Conservation (phyloP, 2,797 vertebrate species). For the Ctenopoma kingsleyae region DNA sequence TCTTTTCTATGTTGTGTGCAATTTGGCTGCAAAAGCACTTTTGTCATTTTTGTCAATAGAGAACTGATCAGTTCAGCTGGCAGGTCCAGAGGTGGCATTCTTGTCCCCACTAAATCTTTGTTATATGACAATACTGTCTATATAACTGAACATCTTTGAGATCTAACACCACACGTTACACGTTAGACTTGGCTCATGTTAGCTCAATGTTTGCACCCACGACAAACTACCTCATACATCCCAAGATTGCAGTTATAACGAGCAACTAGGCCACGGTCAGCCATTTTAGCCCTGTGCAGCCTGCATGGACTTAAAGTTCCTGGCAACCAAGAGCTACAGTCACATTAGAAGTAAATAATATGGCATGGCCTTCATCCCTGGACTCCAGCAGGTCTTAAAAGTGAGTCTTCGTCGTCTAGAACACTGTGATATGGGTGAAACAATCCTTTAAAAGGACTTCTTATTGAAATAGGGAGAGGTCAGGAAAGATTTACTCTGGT, state of each 20-base stretch:
- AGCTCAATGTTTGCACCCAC: constrained; percentile 8
- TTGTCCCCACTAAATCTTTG: neutral
- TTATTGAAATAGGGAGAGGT: constrained; percentile 26
- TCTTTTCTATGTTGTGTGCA: neutral
- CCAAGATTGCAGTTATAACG: constrained; percentile 3
- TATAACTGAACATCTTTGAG: neutral
- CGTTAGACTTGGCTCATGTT: neutral
- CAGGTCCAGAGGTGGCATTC: neutral
- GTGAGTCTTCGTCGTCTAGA: constrained; percentile 19
- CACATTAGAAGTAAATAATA: constrained; percentile 55
- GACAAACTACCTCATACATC: constrained; percentile 10
- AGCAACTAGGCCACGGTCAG: constrained; percentile 4
- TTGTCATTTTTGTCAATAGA: neutral
- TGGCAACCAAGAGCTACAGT: constrained; percentile 28
- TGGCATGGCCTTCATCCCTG: constrained; percentile 36
- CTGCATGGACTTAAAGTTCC: constrained; percentile 38
- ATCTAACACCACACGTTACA: constrained; percentile 1
- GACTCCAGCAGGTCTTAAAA: constrained; percentile 57
- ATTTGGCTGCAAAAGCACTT: constrained; percentile 6
- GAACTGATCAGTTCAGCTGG: neutral
- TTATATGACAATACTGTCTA: neutral
- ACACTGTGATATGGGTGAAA: constrained; percentile 37
- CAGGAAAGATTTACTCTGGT: constrained; percentile 33
- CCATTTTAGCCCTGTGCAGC: constrained; percentile 55
- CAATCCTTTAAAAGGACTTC: constrained; percentile 57